Evolutionary conservation across 2,888 invertebrate genomes (phyloP), one percentile per base, ranked within the genome.

Genomic region (Alcis repandata): DNA sequence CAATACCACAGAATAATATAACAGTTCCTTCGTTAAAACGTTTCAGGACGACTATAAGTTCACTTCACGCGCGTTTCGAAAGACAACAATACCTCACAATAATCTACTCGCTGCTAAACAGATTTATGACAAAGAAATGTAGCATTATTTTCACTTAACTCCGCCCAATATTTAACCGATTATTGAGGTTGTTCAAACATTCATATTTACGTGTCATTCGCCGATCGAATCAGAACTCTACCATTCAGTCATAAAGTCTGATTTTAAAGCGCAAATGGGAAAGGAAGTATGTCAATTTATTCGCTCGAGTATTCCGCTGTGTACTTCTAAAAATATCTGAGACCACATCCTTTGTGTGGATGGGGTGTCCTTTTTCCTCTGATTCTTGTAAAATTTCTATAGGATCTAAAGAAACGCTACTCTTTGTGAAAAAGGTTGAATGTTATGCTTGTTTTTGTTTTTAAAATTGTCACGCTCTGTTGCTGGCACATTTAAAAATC

Each of bases 201-300:
- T 57, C 33, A 51, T 64, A 68, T 66, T 66, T 60, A 43, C 43
- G 27, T 10, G 36, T 27, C 10, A 54, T 61, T 68, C 51, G 63
- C 46, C 36, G 54, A 40, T 19, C 48, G 9, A 67, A 46, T 62
- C 9, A 8, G 32, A 40, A 41, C 59, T 57, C 43, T 58, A 68
- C 13, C 0, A 27, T 48, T 3, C 20, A 15, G n/a, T 20, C 10
- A 54, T 69, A 69, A 54, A 63, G 63, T 69, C 43, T 20, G 20
- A 33, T 58, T 51, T 61, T 52, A 15, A 22, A 17, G 22, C 20
- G 17, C 45, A 10, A 40, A 22, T 38, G 38, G 22, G 64, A 51
- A 65, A 68, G 68, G 67, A 73, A 63, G 71, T 71, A 66, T 63
- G 67, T 57, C 68, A 61, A 62, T 69, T n/a, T 68, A 65, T 65